Percentiles rank a stretch among this genome's conserved stretches.
phyloP scores from a whole-genome alignment of 1,140 invertebrate genomes.

The Lanistes nyassanus region DNA sequence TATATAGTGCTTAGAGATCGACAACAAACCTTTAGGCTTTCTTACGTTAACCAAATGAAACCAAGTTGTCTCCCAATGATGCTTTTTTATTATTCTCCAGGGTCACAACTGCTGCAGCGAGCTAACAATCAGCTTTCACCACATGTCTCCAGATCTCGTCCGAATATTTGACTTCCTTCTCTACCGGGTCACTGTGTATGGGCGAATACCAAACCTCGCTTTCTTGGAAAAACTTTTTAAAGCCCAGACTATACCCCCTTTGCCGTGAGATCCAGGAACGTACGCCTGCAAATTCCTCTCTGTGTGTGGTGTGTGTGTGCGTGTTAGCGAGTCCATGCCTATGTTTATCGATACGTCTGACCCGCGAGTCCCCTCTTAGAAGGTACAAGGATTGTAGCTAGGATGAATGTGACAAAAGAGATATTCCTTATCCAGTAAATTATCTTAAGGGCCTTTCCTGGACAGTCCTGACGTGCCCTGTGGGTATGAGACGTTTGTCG shows the following conservation, averaged over 20 bases:
- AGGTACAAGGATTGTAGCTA: too few species aligned
- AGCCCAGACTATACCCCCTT: not conserved
- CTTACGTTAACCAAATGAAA: not conserved
- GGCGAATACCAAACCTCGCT: constrained; percentile 1
- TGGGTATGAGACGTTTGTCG: too few species aligned
- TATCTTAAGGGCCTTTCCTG: too few species aligned
- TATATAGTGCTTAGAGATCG: not conserved
- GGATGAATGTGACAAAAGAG: too few species aligned
- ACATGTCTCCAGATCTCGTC: constrained; percentile 24
- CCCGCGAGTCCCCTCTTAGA: too few species aligned
- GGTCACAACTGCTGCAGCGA: constrained; percentile 31
- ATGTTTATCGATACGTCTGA: too few species aligned
- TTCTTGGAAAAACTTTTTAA: constrained; percentile 1
- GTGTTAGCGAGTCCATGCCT: too few species aligned
- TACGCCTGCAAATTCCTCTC: too few species aligned
- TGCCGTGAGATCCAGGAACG: not conserved
- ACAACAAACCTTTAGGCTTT: not conserved
- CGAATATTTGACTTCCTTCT: constrained; percentile 32
- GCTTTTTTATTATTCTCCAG: constrained; percentile 27
- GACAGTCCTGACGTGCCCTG: too few species aligned
- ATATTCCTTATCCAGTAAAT: too few species aligned
- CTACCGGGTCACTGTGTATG: constrained; percentile 31
- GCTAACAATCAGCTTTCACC: constrained; percentile 38
- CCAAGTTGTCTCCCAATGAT: not conserved
- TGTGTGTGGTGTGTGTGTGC: too few species aligned